phyloP scores from a whole-genome alignment of 2,113 vertebrate species.

The Bettongia penicillata region DNA sequence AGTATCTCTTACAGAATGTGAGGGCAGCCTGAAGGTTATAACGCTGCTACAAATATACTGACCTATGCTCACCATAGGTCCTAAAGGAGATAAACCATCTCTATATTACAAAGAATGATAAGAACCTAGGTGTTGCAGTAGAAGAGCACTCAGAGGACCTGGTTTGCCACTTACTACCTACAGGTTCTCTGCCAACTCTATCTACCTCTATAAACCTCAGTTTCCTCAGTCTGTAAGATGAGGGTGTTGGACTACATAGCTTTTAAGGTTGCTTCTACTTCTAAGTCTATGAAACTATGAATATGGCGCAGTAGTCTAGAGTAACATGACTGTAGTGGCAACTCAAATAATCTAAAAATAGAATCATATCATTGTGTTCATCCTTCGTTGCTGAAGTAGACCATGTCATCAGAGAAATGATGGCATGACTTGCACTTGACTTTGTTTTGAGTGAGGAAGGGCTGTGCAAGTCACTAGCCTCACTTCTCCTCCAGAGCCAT shows the following conservation, averaged over 20 bases:
- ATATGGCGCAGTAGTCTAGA: neutral
- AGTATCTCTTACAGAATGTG: neutral
- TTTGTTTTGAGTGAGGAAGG: no score
- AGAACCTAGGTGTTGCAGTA: neutral
- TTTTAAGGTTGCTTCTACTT: neutral
- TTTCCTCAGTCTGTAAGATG: neutral
- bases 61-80: no score
- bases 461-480: no score
- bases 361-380: neutral
- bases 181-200: neutral
- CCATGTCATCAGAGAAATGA: no score
- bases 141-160: neutral
- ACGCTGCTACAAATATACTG: neutral
- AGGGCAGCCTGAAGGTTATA: neutral
- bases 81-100: neutral
- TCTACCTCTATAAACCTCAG: neutral
- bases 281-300: neutral
- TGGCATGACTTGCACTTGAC: no score
- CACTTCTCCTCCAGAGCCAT: no score
- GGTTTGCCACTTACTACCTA: neutral
- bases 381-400: no score
- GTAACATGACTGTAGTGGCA: neutral
- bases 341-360: neutral
- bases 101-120: neutral
- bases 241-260: neutral